phyloP scores from a whole-genome alignment of 1,140 invertebrate species.

The Choristoneura fumiferana region DNA sequence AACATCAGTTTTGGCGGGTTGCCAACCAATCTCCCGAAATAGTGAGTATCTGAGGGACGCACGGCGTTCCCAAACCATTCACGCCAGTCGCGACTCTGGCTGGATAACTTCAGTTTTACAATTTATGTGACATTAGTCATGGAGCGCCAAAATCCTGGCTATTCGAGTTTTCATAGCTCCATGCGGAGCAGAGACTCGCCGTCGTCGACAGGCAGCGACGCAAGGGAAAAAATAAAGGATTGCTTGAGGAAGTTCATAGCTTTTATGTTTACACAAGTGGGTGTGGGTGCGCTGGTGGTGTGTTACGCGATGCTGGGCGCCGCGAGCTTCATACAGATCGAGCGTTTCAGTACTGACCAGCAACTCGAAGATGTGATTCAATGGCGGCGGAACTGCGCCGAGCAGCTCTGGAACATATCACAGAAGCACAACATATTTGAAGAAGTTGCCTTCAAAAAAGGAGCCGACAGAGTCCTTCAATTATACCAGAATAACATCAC shows the following conservation, averaged over 20 bases:
- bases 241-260: conserved; percentile 91
- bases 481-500: conserved; percentile 87
- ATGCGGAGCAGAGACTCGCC: conserved; percentile 84
- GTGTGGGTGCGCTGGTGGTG: conserved; percentile 95
- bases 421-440: conserved; percentile 87
- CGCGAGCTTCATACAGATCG: conserved; percentile 93
- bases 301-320: conserved; percentile 97
- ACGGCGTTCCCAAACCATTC: background rate
- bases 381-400: conserved; percentile 79
- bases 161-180: conserved; percentile 75
- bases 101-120: conserved; percentile 5
- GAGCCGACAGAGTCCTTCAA: conserved; percentile 83
- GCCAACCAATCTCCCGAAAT: conserved; percentile 62
- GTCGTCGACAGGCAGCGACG: conserved; percentile 83
- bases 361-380: conserved; percentile 76
- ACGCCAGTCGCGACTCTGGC: background rate
- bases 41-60: conserved; percentile 34
- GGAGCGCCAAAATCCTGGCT: conserved; percentile 54
- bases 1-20: conserved; percentile 39
- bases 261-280: conserved; percentile 96
- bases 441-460: conserved; percentile 83
- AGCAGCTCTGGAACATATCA: conserved; percentile 87
- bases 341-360: conserved; percentile 83
- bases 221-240: conserved; percentile 86
- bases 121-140: conserved; percentile 30